Conservation (phyloP, 1,140 invertebrate species). For the Pemphigus obesinymphae region DNA sequence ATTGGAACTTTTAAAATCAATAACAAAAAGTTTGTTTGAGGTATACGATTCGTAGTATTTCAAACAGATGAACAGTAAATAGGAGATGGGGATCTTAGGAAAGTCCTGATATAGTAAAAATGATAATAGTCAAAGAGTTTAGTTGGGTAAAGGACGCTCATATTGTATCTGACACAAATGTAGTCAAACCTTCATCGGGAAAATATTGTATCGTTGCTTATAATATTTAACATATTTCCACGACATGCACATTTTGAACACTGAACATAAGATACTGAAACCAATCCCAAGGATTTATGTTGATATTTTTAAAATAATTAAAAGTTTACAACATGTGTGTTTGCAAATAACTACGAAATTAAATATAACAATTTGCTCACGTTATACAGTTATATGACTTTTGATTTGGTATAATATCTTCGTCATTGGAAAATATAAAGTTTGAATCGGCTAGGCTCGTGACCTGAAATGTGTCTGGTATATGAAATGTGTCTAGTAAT, state of each 20-base stretch:
- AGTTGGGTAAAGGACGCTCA: conserved; percentile 32
- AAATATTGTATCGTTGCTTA: conserved; percentile 19
- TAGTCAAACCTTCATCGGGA: conserved; percentile 21
- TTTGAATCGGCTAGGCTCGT: conserved; percentile 17
- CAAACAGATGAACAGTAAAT: too few relatives aligned
- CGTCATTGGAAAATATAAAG: conserved; percentile 10
- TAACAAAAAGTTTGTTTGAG: too few relatives aligned
- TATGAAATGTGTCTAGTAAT: background rate
- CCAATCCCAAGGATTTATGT: conserved; percentile 28
- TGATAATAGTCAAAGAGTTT: background rate
- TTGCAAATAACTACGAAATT: conserved; percentile 2
- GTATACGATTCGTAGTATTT: too few relatives aligned
- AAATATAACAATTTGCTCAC: background rate
- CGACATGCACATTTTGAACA: conserved; percentile 29
- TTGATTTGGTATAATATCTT: background rate
- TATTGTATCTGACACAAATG: background rate
- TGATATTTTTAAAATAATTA: background rate
- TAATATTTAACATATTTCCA: conserved; percentile 12
- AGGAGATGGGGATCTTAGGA: background rate
- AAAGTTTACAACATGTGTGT: background rate
- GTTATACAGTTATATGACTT: conserved; percentile 6
- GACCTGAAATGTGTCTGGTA: conserved; percentile 23
- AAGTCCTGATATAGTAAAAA: background rate
- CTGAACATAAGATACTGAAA: conserved; percentile 27
- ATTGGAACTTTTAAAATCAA: too few relatives aligned